Evolutionary conservation across 1,140 invertebrate species (phyloP), one percentile per base, ranked within the genome.

Genomic region (Ctenoplectra terminalis): DNA sequence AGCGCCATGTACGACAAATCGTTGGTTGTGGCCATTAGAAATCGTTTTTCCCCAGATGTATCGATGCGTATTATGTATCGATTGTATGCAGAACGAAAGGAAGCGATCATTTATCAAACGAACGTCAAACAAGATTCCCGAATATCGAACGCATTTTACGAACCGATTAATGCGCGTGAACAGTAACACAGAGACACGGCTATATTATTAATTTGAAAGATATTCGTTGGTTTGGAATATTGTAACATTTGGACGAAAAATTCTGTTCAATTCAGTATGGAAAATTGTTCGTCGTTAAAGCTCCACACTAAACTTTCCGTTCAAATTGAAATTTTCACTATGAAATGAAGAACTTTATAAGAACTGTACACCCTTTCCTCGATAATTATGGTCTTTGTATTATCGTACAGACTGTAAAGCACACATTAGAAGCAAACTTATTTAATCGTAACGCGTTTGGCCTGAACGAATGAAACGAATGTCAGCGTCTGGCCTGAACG

Each of bases 71-170:
- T 56, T 63, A 73, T 34, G 46, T 52, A 29, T 69, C 4, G 52
- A 37, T n/a, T 23, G 29, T 48, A 43, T 63, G 67, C 34, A 60
- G 40, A 61, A 40, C 9, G 17, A 43, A 79, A 48, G 71, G 34
- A 69, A 46, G 37, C 43, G 67, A 29, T 69, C 73, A 40, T 85
- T 86, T 70, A 69, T 85, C 85, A 86, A 56, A 20, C 31, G 60
- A 72, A 72, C 58, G 66, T 66, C 73, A 85, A 82, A 78, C 73
- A 82, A 69, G 50, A 23, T 71, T 46, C 17, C 37, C 29, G 31
- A 66, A 58, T 66, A 75, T 40, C 11, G 61, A 20, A 23, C 29
- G 29, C 37, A 11, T 46, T 48, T 80, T 31, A 15, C 7, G 20
- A 50, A 43, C 64, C n/a, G 46, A 70, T 46, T 23, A 20, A 78